These are phyloP conservation scores for Listronotus oregonensis DNA, from an alignment of 1,140 invertebrate genomes.

Conservation along the genomic window DNA sequence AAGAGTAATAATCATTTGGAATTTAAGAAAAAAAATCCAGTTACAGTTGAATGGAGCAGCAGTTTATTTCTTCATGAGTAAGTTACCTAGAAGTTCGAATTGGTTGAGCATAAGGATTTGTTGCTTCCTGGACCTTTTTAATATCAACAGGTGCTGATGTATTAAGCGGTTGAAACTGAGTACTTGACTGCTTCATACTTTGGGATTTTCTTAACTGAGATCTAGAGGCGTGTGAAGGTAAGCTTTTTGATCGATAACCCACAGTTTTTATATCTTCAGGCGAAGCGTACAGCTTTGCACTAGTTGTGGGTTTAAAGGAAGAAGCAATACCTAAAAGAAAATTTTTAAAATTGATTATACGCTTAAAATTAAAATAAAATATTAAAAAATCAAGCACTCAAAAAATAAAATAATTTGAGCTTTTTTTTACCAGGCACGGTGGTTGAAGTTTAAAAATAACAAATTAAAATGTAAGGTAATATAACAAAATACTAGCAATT, in stretches of 20 bases:
- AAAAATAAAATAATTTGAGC: no score
- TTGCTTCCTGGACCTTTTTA: slow-evolving; percentile 12
- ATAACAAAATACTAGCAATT: no score
- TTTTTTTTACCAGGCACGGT: no score
- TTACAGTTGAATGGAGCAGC: no score
- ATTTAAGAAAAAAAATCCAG: no score
- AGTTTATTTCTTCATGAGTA: neutral
- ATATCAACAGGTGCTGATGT: slow-evolving; percentile 40
- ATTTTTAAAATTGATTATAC: no score
- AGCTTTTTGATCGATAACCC: slow-evolving; percentile 72
- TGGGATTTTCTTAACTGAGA: slow-evolving; percentile 68
- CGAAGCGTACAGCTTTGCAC: slow-evolving; percentile 86
- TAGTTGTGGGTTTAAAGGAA: slow-evolving; percentile 81
- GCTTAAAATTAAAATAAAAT: slow-evolving; percentile 7
- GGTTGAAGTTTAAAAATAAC: no score
- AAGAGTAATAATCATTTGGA: no score
- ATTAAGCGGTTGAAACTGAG: slow-evolving; percentile 52
- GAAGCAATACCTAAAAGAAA: slow-evolving; percentile 66
- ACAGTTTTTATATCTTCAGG: slow-evolving; percentile 83
- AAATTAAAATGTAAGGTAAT: no score
- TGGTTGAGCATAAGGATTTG: slow-evolving; percentile 72
- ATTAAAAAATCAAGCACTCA: neutral
- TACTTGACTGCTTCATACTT: slow-evolving; percentile 62
- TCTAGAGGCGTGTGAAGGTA: slow-evolving; percentile 61
- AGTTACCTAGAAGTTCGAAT: slow-evolving; percentile 57